Evolutionary conservation across 2,113 vertebrate genomes (phyloP).

Genomic region (Planiliza haematocheilus): DNA sequence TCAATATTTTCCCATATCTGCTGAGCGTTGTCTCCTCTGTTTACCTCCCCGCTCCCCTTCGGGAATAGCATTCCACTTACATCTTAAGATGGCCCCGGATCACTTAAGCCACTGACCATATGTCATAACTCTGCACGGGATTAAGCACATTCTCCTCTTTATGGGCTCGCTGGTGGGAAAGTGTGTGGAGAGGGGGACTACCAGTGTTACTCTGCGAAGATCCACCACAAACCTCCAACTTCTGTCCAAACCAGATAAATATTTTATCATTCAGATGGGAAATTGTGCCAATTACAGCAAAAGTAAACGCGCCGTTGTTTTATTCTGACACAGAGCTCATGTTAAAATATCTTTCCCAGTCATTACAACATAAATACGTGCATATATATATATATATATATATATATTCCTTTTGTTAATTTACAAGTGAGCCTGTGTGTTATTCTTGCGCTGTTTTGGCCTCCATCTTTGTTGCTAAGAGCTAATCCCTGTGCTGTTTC

Average conservation of each 20-base stretch:
- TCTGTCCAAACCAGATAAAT: not conserved
- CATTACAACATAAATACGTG: too few species aligned
- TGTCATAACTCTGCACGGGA: slow-evolving; percentile 74
- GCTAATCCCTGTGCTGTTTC: slow-evolving; percentile 32
- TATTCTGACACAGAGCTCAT: too few species aligned
- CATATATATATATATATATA: too few species aligned
- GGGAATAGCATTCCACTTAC: slow-evolving; percentile 66
- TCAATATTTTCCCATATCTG: slow-evolving; percentile 75
- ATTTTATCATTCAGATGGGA: slow-evolving; percentile 2
- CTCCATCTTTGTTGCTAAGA: slow-evolving; percentile 55
- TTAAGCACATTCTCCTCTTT: slow-evolving; percentile 75
- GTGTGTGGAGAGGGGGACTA: slow-evolving; percentile 20
- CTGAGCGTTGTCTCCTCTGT: slow-evolving; percentile 68
- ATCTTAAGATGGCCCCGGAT: slow-evolving; percentile 66
- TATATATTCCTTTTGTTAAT: not conserved
- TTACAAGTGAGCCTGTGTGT: not conserved
- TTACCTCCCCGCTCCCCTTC: slow-evolving; percentile 63
- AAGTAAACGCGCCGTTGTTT: too few species aligned
- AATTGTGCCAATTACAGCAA: too few species aligned
- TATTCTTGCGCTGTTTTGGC: slow-evolving; percentile 38
- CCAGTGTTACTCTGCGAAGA: not conserved
- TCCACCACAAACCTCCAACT: not conserved
- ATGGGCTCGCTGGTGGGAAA: slow-evolving; percentile 66
- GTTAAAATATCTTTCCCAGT: too few species aligned
- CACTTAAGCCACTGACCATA: slow-evolving; percentile 76